Conservation (phyloP, 2,797 vertebrate species). For the Xenops minutus region DNA sequence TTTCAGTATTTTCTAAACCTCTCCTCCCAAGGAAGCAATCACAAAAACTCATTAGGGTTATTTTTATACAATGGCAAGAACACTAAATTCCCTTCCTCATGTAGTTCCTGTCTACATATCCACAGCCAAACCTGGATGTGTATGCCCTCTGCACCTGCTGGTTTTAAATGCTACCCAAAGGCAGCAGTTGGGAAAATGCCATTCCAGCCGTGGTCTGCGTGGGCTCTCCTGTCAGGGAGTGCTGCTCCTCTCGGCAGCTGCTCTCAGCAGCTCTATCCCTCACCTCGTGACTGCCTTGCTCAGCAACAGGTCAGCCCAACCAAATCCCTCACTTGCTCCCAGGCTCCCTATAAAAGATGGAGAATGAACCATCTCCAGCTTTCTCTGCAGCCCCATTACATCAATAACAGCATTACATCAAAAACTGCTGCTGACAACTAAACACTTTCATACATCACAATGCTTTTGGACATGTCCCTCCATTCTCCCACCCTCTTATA, state of each 20-base stretch:
- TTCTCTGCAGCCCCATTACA: background rate
- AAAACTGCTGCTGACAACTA: background rate
- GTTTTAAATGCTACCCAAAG: background rate
- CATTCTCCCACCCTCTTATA: background rate
- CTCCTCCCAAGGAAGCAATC: background rate
- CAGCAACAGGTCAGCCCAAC: constrained; percentile 21
- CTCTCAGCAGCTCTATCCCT: background rate
- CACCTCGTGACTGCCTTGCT: background rate
- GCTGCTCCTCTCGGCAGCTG: background rate
- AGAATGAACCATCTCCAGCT: background rate
- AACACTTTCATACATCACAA: background rate
- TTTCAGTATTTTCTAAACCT: background rate
- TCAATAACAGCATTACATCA: background rate
- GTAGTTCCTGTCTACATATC: background rate
- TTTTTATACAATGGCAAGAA: background rate
- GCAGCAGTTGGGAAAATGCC: background rate
- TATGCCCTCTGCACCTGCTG: background rate
- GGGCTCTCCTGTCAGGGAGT: background rate
- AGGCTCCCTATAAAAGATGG: background rate
- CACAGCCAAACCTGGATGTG: background rate
- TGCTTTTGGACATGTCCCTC: background rate
- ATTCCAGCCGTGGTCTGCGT: background rate
- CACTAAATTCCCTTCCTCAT: background rate
- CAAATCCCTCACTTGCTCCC: background rate
- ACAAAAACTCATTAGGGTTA: background rate